These are phyloP conservation scores for Frieseomelitta varia DNA, from an alignment of 1,140 invertebrate genomes.

Conservation along the genomic window DNA sequence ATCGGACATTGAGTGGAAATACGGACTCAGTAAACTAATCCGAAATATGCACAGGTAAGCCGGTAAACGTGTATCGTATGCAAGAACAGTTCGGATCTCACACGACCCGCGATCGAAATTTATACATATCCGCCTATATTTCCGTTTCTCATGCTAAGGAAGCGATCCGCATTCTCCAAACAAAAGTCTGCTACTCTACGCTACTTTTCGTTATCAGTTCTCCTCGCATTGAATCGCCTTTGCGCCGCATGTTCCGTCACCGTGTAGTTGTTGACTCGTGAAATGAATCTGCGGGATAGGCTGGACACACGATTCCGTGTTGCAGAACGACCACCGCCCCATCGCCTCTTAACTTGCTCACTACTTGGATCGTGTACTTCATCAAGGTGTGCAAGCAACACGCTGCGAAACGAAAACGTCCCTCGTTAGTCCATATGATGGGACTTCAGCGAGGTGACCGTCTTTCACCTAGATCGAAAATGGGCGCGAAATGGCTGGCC, in stretches of 20 bases:
- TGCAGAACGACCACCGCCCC: conserved; percentile 96
- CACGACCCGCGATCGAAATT: background rate
- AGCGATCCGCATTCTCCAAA: background rate
- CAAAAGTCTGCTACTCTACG: background rate
- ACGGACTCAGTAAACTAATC: conserved; percentile 98
- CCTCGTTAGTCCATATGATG: conserved; percentile 92
- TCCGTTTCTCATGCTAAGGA: too few relatives aligned
- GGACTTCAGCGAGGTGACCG: conserved; percentile 87
- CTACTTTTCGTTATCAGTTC: background rate
- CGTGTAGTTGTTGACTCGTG: conserved; percentile 5
- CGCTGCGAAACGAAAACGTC: conserved; percentile 87
- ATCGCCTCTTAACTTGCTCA: conserved; percentile 97
- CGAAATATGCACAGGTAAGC: conserved; percentile 95
- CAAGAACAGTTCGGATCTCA: conserved; percentile 10
- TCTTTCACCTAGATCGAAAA: conserved; percentile 90
- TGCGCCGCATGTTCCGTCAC: conserved; percentile 1
- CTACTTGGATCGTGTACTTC: conserved; percentile 95
- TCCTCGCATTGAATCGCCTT: background rate
- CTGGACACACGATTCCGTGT: conserved; percentile 68
- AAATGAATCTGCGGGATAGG: conserved; percentile 17
- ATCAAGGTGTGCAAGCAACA: conserved; percentile 89
- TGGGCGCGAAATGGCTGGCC: conserved; percentile 92
- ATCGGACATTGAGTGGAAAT: conserved; percentile 99
- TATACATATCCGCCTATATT: background rate
- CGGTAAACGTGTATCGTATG: conserved; percentile 32